Base-by-base conservation (phyloP, 1,140 invertebrate genomes). In the Palaemon carinicauda region DNA sequence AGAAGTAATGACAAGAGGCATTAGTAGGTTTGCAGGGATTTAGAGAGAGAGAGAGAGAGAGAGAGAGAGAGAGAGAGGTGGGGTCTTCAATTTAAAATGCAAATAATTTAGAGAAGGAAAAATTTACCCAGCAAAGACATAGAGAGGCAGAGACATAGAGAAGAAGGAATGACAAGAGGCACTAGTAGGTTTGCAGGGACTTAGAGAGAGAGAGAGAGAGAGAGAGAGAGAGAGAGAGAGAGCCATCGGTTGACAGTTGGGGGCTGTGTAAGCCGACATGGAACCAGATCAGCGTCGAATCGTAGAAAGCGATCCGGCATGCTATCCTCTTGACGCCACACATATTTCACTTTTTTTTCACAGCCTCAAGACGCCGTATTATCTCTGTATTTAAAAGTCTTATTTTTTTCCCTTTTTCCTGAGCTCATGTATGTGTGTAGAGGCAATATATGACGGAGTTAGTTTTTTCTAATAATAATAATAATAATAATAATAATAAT, bases 251-350 rank as follows among this genome's bases (percentile, higher is more conserved):
- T 69, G 60, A 21, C 12, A 27, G 41, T 17, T 15, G 50, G 71
- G n/a, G 24, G 51, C 21, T 9, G 69, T 53, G 29, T 83, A 83
- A 83, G 81, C 81, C 24, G 81, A 83, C 81, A 33, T 52, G 52
- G 17, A 73, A 83, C 9, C 81, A 83, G 81, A 75, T 83, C 14
- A 83, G 29, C 52, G 81, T 83, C 81, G 73, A 75, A 75, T 83
- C 71, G 53, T n/a, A 53, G 81, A 83, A 83, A 83, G 81, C 56
- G 81, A 83, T 83, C 81, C 54, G 71, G 71, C 71, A 83, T 56
- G 81, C 71, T 71, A 51, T 50, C 21, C 80, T 65, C 33, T 41
- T 41, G 7, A 12, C 41, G 41, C 41, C 41, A 41, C 41, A 41
- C 41, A 41, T 41, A 41, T 41, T 41, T 41, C 12, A 41, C 41